A percentile compares a stretch with the other conserved stretches of the same genome.
These are phyloP conservation scores for Apomyelois bistriatella DNA, from an alignment of 2,888 invertebrate species.

Conservation along the genomic window DNA sequence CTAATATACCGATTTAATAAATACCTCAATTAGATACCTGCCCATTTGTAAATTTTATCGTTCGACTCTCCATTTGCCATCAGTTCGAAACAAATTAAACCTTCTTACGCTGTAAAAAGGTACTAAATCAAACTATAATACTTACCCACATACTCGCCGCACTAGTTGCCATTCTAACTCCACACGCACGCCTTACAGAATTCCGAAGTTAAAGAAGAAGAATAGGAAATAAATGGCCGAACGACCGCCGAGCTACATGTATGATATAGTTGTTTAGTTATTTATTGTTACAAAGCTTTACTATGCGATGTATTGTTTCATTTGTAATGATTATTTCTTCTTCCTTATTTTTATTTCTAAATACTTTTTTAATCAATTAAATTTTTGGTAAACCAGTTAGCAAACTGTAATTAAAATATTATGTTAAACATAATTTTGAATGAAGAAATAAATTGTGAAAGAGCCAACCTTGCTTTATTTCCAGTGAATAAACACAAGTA, in stretches of 20 bases:
- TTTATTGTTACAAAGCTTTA: conserved; percentile 42
- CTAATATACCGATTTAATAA: too few species aligned
- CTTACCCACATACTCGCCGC: neutral
- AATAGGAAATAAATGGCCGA: conserved; percentile 64
- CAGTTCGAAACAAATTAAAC: neutral
- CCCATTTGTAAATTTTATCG: too few species aligned
- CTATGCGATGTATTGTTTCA: conserved; percentile 22
- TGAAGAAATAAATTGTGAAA: too few species aligned
- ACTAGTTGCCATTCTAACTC: conserved; percentile 38
- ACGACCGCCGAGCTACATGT: conserved; percentile 65
- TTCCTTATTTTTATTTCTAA: neutral
- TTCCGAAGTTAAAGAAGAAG: conserved; percentile 75
- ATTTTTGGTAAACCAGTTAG: neutral
- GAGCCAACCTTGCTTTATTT: neutral
- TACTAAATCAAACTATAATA: neutral
- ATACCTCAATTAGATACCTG: too few species aligned
- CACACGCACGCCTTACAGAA: conserved; percentile 73
- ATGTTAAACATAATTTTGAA: too few species aligned
- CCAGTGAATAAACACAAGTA: neutral
- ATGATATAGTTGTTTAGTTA: conserved; percentile 69
- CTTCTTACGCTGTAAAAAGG: neutral
- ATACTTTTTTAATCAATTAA: neutral
- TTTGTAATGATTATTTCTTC: conserved; percentile 1
- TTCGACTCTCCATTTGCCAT: too few species aligned
- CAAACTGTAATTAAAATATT: too few species aligned